Percentiles rank a stretch among this genome's conserved stretches.
Evolutionary conservation across 2,113 vertebrate genomes (phyloP).

Genomic region (Camelus dromedarius): DNA sequence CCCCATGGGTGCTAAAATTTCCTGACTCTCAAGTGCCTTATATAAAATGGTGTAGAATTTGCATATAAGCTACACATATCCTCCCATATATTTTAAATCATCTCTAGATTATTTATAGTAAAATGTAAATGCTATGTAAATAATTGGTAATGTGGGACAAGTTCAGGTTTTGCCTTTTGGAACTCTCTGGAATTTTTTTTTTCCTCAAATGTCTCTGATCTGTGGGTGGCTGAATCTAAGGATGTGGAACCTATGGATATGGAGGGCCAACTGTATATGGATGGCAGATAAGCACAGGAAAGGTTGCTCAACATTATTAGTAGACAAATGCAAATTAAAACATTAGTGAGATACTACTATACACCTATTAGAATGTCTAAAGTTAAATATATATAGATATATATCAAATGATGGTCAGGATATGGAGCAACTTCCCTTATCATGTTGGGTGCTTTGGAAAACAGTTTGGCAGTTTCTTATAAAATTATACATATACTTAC

Average conservation of each 20-base stretch:
- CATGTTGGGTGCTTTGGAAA: neutral
- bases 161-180: neutral
- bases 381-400: neutral
- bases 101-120: neutral
- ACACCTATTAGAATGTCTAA: neutral
- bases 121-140: neutral
- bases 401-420: neutral
- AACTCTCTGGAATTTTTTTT: neutral
- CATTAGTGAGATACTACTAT: neutral
- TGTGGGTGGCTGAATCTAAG: neutral
- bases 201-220: neutral
- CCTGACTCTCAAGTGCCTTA: neutral
- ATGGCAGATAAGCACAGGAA: neutral
- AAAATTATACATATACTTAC: neutral
- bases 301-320: neutral
- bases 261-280: neutral
- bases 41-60: neutral
- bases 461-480: neutral
- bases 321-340: slow-evolving; percentile 1
- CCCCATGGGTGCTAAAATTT: neutral
- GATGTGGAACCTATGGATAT: neutral
- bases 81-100: neutral
- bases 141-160: neutral
- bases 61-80: neutral
- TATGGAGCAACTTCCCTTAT: neutral